Evolutionary conservation across 2,113 vertebrate species (phyloP), one percentile per base, ranked within the genome.

Genomic region (Leucopsar rothschildi): DNA sequence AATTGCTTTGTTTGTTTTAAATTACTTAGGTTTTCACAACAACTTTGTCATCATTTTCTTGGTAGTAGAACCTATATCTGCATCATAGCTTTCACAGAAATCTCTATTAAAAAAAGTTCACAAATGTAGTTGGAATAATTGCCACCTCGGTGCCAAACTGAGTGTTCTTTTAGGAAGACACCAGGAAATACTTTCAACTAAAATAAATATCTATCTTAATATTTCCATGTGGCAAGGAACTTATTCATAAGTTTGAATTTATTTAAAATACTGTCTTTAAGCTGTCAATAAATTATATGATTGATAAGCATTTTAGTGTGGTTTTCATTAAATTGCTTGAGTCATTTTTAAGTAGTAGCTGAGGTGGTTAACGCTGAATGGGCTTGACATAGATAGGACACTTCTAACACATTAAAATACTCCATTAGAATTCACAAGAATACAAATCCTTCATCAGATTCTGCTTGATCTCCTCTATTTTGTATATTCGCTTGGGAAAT

Each of bases 171-270:
- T 63, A 57, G 63, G 45, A 80, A 66, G 49, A 72, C 4, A 14
- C 1, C 7, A 20, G n/a, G 31, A 82, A 86, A 35, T 59, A 19
- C 1, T 1, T 49, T 94, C 16, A 37, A 2, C 27, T 45, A 28
- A 69, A 77, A 82, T 20, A 47, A 61, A 45, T 33, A 22, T 23
- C 6, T 16, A 3, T 59, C 11, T 63, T 55, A 29, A 12, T 65
- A 10, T 85, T 92, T 78, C 39, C 10, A 22, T 63, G 15, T 55
- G 17, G 4, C 27, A 60, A 55, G 29, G 8, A 37, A 44, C 4
- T 66, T 53, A 15, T 0, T 0, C 1, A 7, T 49, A 63, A 27
- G 1, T 78, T 47, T 44, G 7, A 47, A 42, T 82, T 75, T 64
- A 63, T 71, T 63, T 83, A 11, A 91, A 85, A 78, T 44, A 59